A percentile compares a stretch with the other conserved stretches of the same genome.
Conservation (phyloP, 1,140 invertebrate species). For the Campoletis sonorensis region DNA sequence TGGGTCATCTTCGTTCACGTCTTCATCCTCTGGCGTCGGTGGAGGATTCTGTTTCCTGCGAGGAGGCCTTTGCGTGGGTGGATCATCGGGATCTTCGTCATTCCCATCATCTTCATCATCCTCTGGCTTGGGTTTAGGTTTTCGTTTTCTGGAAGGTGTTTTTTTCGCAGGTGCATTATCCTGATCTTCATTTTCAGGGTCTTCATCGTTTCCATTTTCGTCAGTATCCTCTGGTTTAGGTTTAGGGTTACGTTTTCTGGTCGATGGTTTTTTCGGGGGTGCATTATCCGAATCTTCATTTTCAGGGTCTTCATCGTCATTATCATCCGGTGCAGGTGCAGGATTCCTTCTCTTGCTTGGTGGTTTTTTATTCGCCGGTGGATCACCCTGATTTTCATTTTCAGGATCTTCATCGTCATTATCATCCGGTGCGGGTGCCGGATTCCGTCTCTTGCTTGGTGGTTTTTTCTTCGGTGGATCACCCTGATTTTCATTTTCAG, state of each 20-base stretch:
- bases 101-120: neutral
- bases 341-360: neutral
- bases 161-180: neutral
- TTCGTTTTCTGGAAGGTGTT: too few species aligned
- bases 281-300: neutral
- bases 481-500: neutral
- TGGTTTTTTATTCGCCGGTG: neutral
- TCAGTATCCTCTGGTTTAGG: neutral
- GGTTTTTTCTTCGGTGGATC: neutral
- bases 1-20: conserved; percentile 9
- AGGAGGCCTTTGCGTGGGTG: neutral
- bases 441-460: neutral
- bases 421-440: neutral
- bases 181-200: neutral
- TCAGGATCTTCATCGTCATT: neutral
- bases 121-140: neutral
- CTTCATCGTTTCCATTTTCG: neutral
- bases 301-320: neutral
- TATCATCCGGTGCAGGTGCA: neutral
- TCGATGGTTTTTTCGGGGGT: neutral
- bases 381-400: neutral
- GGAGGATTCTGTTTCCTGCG: conserved; percentile 24
- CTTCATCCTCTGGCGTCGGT: neutral
- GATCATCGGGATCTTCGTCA: neutral
- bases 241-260: neutral